Evolutionary conservation across 2,797 vertebrate species (phyloP), one percentile per base, ranked within the genome.

Genomic region (Chlorospingus flavigularis): DNA sequence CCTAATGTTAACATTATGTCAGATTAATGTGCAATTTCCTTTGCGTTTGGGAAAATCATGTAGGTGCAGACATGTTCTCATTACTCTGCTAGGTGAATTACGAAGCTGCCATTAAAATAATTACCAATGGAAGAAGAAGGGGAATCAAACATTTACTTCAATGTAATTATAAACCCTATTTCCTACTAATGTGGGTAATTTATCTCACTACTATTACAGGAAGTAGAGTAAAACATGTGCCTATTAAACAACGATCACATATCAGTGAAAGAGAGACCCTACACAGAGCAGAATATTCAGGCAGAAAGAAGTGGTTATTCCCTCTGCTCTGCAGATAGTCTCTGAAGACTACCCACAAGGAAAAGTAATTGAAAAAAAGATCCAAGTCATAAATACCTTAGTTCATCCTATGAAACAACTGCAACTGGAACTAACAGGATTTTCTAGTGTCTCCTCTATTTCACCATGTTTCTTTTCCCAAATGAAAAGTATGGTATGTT

Each of bases 101-200:
- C 0, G 2, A 84, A 94, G 67, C 76, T 88, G 65, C 81, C 66
- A 81, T 95, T 92, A 93, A 90, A 92, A 95, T 73, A 94, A 95
- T 88, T 94, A 90, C 70, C 88, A 78, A 81, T 84, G 58, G 47
- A 92, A 95, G 76, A 86, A 81, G 47, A 54, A 86, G 54, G 24
- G 67, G 91, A 95, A 88, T 78, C 91, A 94, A 97, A 90, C 76
- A 84, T 90, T 88, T 77, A 72, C 82, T 86, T 93, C 55, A 58
- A 60, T 90, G 70, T 63, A 90, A 92, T 94, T 94, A 91, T 80
- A 92, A 91, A 57, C 33, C 35, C 16, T 70, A 37, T 73, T 84
- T 94, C 89, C 54, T 83, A 63, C 82, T 92, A 86, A 90, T 62
- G 65, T 83, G 66, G 54, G 68, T 88, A 75, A 92, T 92, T 90